Conservation (phyloP, 2,888 invertebrate species). For the Zootermopsis nevadensis region DNA sequence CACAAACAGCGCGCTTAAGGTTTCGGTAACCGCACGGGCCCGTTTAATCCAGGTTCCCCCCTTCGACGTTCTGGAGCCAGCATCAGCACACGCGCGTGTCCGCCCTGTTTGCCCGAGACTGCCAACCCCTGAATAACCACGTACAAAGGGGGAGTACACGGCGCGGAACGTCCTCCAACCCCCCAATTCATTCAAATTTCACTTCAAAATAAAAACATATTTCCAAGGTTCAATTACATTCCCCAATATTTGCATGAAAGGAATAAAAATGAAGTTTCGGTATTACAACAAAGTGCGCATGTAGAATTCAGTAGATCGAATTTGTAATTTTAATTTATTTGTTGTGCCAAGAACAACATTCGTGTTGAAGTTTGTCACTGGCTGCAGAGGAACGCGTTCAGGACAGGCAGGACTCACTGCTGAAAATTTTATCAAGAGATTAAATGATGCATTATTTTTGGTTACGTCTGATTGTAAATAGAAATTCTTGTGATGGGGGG, state of each 20-base stretch:
- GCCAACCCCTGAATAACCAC: background rate
- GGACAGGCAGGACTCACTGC: too few species aligned
- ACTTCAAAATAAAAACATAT: constrained; percentile 10
- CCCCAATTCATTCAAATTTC: constrained; percentile 2
- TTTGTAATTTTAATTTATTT: background rate
- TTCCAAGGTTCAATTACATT: constrained; percentile 15
- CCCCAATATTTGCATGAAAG: background rate
- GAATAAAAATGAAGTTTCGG: background rate
- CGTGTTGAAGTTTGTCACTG: background rate
- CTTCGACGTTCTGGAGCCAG: too few species aligned
- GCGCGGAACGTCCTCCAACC: background rate
- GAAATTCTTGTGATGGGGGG: too few species aligned
- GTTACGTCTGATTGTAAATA: too few species aligned
- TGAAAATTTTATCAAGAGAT: too few species aligned
- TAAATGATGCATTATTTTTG: too few species aligned
- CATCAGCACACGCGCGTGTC: too few species aligned
- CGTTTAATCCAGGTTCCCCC: too few species aligned
- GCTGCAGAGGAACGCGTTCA: too few species aligned
- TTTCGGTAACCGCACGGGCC: too few species aligned
- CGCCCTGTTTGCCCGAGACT: too few species aligned
- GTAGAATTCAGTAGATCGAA: background rate
- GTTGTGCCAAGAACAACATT: background rate
- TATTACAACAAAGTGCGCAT: background rate
- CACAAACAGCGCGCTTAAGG: too few species aligned
- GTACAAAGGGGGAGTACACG: background rate